phyloP scores from a whole-genome alignment of 2,113 vertebrate genomes.

The Ailurus styani region DNA sequence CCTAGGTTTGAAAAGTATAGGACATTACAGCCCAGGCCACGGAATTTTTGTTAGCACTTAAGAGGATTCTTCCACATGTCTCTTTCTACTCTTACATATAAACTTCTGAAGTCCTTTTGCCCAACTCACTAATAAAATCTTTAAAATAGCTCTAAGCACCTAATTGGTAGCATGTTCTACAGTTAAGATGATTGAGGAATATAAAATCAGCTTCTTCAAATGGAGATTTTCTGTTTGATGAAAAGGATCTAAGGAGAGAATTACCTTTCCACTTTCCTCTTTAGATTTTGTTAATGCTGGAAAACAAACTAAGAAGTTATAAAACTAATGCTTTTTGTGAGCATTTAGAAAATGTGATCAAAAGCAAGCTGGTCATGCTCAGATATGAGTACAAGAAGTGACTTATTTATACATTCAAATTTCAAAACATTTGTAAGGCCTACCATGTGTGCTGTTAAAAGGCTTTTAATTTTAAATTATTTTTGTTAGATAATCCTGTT shows the following conservation, averaged over 20 bases:
- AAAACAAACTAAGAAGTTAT: not conserved
- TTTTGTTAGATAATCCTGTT: slow-evolving; percentile 68
- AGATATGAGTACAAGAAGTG: slow-evolving; percentile 22
- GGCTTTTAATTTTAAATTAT: slow-evolving; percentile 66
- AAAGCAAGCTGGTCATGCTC: slow-evolving; percentile 31
- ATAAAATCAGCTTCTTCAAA: not conserved
- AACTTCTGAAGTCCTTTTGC: not conserved
- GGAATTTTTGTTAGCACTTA: not conserved
- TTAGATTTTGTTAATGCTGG: not conserved
- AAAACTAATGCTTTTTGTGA: not conserved
- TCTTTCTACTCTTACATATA: not conserved
- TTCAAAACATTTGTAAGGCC: slow-evolving; percentile 50
- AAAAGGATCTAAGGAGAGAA: not conserved
- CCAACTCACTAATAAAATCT: not conserved
- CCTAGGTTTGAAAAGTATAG: not conserved
- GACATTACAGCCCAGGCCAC: not conserved
- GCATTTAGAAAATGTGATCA: not conserved
- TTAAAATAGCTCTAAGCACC: not conserved
- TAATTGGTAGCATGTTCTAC: not conserved
- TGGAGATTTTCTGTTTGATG: not conserved
- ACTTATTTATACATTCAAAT: slow-evolving; percentile 62
- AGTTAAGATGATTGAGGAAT: not conserved
- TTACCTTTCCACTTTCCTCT: not conserved
- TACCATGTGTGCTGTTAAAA: slow-evolving; percentile 63
- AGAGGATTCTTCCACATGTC: not conserved